Conservation (phyloP, 2,888 invertebrate genomes). For the Xestia sexstrigata region DNA sequence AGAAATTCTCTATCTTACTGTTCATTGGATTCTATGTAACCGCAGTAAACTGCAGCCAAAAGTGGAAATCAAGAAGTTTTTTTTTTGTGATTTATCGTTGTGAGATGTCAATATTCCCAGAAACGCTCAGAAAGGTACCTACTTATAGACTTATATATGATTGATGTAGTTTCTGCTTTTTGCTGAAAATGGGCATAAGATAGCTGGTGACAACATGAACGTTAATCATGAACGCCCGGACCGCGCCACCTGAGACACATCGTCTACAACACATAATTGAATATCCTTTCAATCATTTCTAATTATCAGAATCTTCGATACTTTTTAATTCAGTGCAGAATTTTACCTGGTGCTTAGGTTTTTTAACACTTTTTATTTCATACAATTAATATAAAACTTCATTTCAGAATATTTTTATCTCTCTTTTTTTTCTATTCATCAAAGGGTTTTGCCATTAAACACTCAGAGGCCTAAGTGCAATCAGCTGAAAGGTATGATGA, state of each 20-base stretch:
- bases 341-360: neutral
- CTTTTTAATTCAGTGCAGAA: neutral
- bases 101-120: neutral
- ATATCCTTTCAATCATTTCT: neutral
- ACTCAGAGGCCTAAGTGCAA: slow-evolving; percentile 52
- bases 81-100: neutral
- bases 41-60: neutral
- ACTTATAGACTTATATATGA: neutral
- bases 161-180: neutral
- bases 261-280: neutral
- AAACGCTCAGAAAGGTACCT: neutral
- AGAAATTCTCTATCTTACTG: neutral
- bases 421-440: slow-evolving; percentile 3
- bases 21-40: neutral
- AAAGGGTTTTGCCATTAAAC: slow-evolving; percentile 39
- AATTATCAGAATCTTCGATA: neutral
- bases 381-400: neutral
- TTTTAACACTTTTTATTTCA: neutral
- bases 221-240: too few relatives aligned
- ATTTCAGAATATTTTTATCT: too few relatives aligned
- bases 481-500: slow-evolving; percentile 55
- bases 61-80: neutral
- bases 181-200: too few relatives aligned
- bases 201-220: too few relatives aligned
- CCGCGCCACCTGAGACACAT: too few relatives aligned